Conservation (phyloP, 1,140 invertebrate genomes). For the Drepana arcuata region DNA sequence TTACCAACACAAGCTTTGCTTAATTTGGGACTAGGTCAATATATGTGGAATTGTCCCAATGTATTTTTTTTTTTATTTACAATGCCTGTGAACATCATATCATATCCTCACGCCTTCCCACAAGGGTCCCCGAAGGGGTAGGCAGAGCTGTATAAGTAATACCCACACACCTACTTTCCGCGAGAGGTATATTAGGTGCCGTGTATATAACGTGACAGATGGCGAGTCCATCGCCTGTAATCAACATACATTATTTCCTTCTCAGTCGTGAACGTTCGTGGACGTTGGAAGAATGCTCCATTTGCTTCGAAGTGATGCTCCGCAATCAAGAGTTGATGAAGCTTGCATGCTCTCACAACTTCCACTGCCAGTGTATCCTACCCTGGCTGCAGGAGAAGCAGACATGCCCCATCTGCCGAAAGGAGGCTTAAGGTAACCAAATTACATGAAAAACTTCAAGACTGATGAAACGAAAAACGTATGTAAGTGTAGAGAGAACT, state of each 20-base stretch:
- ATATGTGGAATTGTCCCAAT: not conserved
- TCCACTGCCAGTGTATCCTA: constrained; percentile 47
- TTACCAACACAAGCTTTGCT: not conserved
- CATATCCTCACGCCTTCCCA: no score
- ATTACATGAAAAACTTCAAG: not conserved
- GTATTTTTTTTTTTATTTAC: not conserved
- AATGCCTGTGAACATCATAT: no score
- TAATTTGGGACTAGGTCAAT: not conserved
- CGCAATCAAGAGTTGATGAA: constrained; percentile 35
- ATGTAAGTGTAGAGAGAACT: no score
- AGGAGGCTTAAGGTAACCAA: constrained; percentile 9
- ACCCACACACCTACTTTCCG: no score
- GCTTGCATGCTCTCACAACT: constrained; percentile 48
- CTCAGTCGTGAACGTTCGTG: constrained; percentile 45
- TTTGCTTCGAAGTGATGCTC: constrained; percentile 53
- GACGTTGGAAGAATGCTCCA: constrained; percentile 51
- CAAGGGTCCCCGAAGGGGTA: no score
- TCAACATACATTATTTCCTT: constrained; percentile 1
- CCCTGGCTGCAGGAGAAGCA: constrained; percentile 55
- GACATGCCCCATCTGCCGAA: constrained; percentile 59
- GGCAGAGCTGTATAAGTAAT: no score
- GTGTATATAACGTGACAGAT: no score
- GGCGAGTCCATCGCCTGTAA: no score
- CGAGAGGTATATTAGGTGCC: no score
- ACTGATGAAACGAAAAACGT: no score